Evolutionary conservation across 2,888 invertebrate genomes (phyloP), one percentile per base, ranked within the genome.

Genomic region (Homarus gammarus): DNA sequence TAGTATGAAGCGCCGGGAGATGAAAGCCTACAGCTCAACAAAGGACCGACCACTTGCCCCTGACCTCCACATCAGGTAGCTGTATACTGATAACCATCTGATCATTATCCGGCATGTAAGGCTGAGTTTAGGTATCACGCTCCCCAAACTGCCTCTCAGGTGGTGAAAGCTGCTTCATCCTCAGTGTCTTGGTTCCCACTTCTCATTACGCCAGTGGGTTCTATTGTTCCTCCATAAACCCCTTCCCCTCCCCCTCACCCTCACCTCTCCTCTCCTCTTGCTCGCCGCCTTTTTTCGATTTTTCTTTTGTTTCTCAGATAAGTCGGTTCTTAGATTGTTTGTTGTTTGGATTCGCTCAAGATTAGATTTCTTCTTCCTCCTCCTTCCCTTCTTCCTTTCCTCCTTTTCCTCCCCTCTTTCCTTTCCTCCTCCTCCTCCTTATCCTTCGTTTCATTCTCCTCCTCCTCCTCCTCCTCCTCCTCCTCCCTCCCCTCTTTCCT

Each of bases 1-100:
- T n/a, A n/a, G n/a, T n/a, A n/a, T n/a, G n/a, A n/a, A n/a, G n/a
- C n/a, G n/a, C n/a, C 31, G 8, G 64, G 27, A 64, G 64, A 64
- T 64, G 64, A 64, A 64, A 64, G 64, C 64, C 27, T n/a, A 6
- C n/a, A 64, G 6, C 27, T 27, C 64, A 27, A 64, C 64, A 64
- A 64, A 64, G n/a, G 64, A 12, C 3, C n/a, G 64, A 12, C 64
- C 64, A 64, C 64, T 64, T 64, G 64, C 27, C 64, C 31, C 64
- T n/a, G 27, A n/a, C 3, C 27, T 64, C 27, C 64, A 27, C 27
- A n/a, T 64, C 64, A 64, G 64, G 64, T 64, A 27, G 64, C 3
- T 64, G 27, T 64, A 64, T 64, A 64, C 64, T 27, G 64, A 64
- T 64, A 64, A 64, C 64, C 64, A 64, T 64, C 64, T 64, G 64